Percentiles rank a stretch among this genome's conserved stretches.
phyloP scores from a whole-genome alignment of 2,113 vertebrate genomes.

The Python bivittatus region DNA sequence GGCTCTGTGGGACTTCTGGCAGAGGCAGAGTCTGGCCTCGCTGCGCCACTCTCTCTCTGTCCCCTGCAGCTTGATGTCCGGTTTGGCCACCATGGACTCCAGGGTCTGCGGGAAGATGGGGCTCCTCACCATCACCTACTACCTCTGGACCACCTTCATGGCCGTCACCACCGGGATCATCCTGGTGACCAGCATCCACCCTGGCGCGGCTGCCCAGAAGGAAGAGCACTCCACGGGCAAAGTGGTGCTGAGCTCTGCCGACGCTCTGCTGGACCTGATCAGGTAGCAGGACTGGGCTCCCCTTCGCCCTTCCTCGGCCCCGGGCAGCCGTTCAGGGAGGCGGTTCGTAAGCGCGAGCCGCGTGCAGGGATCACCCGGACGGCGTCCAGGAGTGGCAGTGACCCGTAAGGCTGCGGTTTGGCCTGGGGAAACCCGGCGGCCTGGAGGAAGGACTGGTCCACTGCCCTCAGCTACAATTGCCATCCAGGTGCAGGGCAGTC shows the following conservation, averaged over 20 bases:
- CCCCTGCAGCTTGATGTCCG: constrained; percentile 83
- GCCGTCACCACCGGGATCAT: constrained; percentile 85
- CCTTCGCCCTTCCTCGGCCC: neutral
- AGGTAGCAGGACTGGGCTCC: constrained; percentile 66
- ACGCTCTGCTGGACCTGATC: constrained; percentile 86
- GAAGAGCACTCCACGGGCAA: constrained; percentile 75
- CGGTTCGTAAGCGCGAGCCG: too few relatives aligned
- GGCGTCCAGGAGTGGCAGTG: neutral
- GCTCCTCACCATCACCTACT: constrained; percentile 87
- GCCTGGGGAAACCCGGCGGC: accelerated
- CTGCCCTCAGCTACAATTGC: too few relatives aligned
- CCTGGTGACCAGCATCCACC: constrained; percentile 84
- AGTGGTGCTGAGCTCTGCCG: constrained; percentile 84
- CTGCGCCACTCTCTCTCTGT: too few relatives aligned
- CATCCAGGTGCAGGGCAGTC: neutral
- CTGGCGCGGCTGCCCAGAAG: constrained; percentile 81
- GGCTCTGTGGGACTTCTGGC: too few relatives aligned
- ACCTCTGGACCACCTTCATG: constrained; percentile 90
- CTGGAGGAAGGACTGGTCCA: neutral
- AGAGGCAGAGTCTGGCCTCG: too few relatives aligned
- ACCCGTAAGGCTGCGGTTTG: accelerated
- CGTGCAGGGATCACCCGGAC: neutral
- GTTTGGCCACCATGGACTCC: constrained; percentile 88
- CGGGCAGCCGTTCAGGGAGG: too few relatives aligned
- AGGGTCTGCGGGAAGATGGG: constrained; percentile 86